A percentile compares a stretch with the other conserved stretches of the same genome.
Evolutionary conservation across 1,140 invertebrate species (phyloP).

Genomic region (Euwallacea similis): DNA sequence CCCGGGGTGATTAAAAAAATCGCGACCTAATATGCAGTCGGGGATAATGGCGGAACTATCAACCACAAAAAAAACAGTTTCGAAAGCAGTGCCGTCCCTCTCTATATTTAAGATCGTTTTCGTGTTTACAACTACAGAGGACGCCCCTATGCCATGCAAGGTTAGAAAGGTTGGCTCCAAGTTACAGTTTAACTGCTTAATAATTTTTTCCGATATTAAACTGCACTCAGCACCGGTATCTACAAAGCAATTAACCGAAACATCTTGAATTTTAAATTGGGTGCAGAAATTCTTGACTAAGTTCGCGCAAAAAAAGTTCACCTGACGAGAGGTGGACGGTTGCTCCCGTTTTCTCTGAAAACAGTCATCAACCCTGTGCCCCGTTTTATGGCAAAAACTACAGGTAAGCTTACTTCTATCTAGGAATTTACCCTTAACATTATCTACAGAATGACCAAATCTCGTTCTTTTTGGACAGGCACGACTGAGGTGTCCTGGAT

Average conservation of each 20-base stretch:
- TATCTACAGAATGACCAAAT: slow-evolving; percentile 6
- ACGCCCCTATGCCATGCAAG: slow-evolving; percentile 9
- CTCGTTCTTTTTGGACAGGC: slow-evolving; percentile 5
- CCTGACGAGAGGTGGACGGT: too few relatives aligned
- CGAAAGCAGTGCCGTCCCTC: slow-evolving; percentile 2
- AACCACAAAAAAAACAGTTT: slow-evolving; percentile 1
- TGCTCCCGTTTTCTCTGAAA: too few relatives aligned
- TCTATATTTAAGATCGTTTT: slow-evolving; percentile 2
- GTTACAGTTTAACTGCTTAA: too few relatives aligned
- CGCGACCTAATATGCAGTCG: slow-evolving; percentile 7
- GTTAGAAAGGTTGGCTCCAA: slow-evolving; percentile 5
- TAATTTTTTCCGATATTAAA: too few relatives aligned
- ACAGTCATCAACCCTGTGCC: too few relatives aligned
- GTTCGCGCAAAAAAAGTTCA: too few relatives aligned
- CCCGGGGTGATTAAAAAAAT: slow-evolving; percentile 7
- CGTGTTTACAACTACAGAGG: neutral
- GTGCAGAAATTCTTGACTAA: too few relatives aligned
- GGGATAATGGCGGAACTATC: slow-evolving; percentile 8
- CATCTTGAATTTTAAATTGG: too few relatives aligned
- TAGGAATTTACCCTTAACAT: neutral
- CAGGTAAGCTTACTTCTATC: too few relatives aligned
- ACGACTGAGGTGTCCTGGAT: slow-evolving; percentile 2
- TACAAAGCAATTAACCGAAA: too few relatives aligned
- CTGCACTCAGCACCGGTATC: too few relatives aligned
- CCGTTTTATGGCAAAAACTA: too few relatives aligned